A percentile compares a stretch with the other conserved stretches of the same genome.
Conservation (phyloP, 1,140 invertebrate species). For the Drosophila sucinea region DNA sequence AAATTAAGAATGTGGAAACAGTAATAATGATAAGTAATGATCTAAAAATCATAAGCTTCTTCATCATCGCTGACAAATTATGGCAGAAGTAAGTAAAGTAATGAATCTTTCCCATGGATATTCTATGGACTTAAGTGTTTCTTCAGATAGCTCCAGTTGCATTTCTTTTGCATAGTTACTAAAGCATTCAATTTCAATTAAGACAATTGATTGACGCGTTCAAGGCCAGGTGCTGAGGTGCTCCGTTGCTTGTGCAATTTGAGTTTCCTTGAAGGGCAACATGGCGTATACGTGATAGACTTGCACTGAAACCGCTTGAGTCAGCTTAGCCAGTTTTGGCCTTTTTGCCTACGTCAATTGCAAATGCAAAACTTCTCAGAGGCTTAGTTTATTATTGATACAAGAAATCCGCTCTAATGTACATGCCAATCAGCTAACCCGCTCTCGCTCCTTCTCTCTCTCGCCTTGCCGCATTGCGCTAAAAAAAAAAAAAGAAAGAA, state of each 20-base stretch:
- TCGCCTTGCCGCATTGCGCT: no score
- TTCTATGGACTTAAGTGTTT: no score
- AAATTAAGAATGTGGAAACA: no score
- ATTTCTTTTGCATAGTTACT: background rate
- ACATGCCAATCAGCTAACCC: background rate
- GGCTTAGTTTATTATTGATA: constrained; percentile 3
- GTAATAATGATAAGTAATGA: no score
- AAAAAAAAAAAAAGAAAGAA: no score
- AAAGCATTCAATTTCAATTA: background rate
- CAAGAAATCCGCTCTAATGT: background rate
- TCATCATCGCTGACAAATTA: no score
- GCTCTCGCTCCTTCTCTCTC: no score
- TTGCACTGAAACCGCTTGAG: background rate
- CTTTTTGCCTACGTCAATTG: background rate
- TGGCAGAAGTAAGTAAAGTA: no score
- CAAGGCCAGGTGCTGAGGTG: no score
- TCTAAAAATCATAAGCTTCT: no score
- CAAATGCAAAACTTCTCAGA: background rate
- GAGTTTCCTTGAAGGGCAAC: background rate
- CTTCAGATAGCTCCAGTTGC: no score
- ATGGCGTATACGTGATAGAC: background rate
- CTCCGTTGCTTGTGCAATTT: background rate
- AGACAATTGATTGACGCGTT: background rate
- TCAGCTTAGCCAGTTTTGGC: background rate
- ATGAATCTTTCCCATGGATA: no score